Conservation (phyloP, 2,113 vertebrate species). For the Ia io region DNA sequence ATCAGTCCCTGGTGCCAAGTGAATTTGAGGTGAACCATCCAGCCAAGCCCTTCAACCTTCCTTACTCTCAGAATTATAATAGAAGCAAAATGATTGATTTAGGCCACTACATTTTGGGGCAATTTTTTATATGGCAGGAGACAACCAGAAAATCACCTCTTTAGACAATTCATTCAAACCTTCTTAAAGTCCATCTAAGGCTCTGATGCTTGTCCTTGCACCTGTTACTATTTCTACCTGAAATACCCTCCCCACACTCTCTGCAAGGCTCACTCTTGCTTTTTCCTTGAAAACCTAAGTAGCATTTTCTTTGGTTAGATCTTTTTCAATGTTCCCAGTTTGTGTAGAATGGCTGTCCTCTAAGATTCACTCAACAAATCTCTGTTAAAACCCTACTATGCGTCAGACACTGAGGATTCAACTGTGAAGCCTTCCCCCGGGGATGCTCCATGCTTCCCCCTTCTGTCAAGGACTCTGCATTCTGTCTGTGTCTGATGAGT, state of each 20-base stretch:
- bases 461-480: not conserved
- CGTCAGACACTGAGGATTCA: not conserved
- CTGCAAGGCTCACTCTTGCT: not conserved
- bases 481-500: not conserved
- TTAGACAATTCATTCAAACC: not conserved
- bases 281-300: not conserved
- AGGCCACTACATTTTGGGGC: not conserved
- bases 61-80: not conserved
- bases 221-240: not conserved
- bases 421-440: not conserved
- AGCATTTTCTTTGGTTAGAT: not conserved
- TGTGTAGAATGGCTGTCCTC: not conserved
- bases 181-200: not conserved
- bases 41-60: not conserved
- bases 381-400: not conserved
- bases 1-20: not conserved
- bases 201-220: not conserved
- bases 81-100: not conserved
- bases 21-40: not conserved
- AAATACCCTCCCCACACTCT: not conserved
- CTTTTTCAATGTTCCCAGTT: not conserved
- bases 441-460: not conserved
- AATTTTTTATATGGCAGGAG: not conserved
- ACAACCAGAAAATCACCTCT: not conserved
- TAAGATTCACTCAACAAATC: not conserved